Evolutionary conservation across 2,113 vertebrate genomes (phyloP), one percentile per base, ranked within the genome.

Genomic region (Lota lota): DNA sequence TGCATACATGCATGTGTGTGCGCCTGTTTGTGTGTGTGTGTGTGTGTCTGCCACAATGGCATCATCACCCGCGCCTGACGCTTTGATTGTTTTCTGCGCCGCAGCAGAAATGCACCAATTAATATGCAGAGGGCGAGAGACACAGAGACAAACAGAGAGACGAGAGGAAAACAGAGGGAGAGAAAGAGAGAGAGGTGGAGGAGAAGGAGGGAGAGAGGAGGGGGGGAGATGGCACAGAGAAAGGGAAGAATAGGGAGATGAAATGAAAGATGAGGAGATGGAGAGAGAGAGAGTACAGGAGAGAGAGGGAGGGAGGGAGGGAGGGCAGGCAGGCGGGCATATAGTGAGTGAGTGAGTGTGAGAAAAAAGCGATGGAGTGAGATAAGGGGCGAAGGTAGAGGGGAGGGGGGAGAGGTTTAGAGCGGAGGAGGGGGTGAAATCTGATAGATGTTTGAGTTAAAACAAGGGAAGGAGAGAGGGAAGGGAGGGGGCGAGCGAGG

Each of bases 121-220:
- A 93, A 93, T 93, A 93, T 92, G 90, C 92, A 93, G 89, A 91
- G 90, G 92, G 91, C 90, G 91, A 92, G 89, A 88, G 90, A 92
- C 87, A 89, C 78, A 68, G 81, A 85, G 75, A 85, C 87, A 84
- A 88, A 87, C 83, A 86, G 69, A 73, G 67, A 75, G 60, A 69
- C 56, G 56, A 20, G 54, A 57, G 63, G 65, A 79, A 58, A 68
- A 12, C 69, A 50, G 70, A 69, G 64, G 62, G 61, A 66, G 66
- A 63, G 56, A 71, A 62, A 80, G 70, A 79, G 81, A 83, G 80
- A 82, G 86, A 87, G 80, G 79, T 80, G 76, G 70, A 76, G 82
- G 80, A 81, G 75, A 83, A 79, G 81, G 80, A 82, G 84, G 70
- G 33, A 50, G 64, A 68, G 70, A 70, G 72, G 74, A 79, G 79